Conservation (phyloP, 2,797 vertebrate species). For the Argya squamiceps region DNA sequence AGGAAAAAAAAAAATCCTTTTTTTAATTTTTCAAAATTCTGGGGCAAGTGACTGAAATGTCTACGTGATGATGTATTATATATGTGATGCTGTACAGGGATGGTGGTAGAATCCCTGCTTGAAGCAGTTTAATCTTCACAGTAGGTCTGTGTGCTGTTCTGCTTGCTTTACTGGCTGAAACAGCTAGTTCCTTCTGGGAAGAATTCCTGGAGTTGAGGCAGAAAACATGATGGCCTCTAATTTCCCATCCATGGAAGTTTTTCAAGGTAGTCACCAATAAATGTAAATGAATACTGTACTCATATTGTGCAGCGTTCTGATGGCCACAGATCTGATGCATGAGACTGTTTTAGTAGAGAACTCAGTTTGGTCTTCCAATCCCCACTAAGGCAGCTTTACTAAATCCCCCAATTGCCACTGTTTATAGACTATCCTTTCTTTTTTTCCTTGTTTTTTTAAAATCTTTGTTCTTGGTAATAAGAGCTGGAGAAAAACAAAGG, state of each 20-base stretch:
- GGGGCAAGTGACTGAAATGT: not conserved
- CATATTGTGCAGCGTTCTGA: not conserved
- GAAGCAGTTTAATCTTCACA: not conserved
- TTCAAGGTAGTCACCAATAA: not conserved
- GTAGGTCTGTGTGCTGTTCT: not conserved
- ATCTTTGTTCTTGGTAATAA: fast-evolving
- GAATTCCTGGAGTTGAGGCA: not conserved
- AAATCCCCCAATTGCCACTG: not conserved
- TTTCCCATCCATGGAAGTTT: not conserved
- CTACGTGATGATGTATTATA: fast-evolving
- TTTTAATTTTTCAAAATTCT: not conserved
- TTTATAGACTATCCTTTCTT: not conserved
- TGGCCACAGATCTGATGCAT: not conserved
- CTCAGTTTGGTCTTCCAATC: not conserved
- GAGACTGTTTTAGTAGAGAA: not conserved
- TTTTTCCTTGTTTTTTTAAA: not conserved
- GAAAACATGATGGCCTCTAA: not conserved
- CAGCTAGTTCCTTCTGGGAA: not conserved
- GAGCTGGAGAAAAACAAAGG: not conserved
- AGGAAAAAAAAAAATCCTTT: no score
- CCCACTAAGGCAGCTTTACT: not conserved
- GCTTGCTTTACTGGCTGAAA: not conserved
- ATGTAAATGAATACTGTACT: not conserved
- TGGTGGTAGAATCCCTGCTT: not conserved
- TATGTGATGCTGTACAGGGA: not conserved